Percentiles rank a stretch among this genome's conserved stretches.
phyloP scores from a whole-genome alignment of 2,888 invertebrate species.

The Chymomyza caudatula region DNA sequence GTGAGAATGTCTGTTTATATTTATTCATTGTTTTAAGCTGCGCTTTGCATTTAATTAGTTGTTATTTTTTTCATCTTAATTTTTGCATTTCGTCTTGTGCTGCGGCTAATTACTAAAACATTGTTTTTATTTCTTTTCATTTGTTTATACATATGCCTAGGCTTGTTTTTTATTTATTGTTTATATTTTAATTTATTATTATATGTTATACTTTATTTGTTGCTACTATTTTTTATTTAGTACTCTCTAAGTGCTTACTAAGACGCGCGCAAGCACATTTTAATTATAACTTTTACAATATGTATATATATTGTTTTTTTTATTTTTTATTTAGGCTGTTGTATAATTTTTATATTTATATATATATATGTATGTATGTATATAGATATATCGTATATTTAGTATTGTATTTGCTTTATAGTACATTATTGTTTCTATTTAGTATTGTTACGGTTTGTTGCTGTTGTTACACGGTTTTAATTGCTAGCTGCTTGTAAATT shows the following conservation, averaged over 20 bases:
- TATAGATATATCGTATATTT: conserved; percentile 42
- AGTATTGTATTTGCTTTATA: conserved; percentile 61
- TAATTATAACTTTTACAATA: conserved; percentile 66
- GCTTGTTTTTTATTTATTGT: conserved; percentile 23
- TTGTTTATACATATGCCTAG: conserved; percentile 4
- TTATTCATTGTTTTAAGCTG: conserved; percentile 8
- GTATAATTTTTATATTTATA: conserved; percentile 28
- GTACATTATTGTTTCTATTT: conserved; percentile 73
- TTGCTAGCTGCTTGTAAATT: conserved; percentile 36
- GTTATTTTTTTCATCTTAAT: background rate
- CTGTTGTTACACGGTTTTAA: conserved; percentile 19
- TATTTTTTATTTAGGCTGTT: conserved; percentile 4
- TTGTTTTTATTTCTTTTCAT: background rate
- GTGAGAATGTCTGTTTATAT: background rate
- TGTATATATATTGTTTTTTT: conserved; percentile 33
- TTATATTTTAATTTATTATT: conserved; percentile 22
- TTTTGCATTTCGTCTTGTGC: background rate
- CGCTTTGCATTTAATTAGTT: conserved; percentile 6
- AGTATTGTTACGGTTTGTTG: conserved; percentile 64
- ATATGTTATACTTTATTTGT: conserved; percentile 6
- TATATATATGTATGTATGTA: conserved; percentile 32
- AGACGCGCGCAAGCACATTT: conserved; percentile 39
- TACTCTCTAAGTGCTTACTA: conserved; percentile 39
- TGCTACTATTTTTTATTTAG: background rate
- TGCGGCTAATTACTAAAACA: background rate